phyloP scores from a whole-genome alignment of 2,113 vertebrate species.

The Dasyurus viverrinus region DNA sequence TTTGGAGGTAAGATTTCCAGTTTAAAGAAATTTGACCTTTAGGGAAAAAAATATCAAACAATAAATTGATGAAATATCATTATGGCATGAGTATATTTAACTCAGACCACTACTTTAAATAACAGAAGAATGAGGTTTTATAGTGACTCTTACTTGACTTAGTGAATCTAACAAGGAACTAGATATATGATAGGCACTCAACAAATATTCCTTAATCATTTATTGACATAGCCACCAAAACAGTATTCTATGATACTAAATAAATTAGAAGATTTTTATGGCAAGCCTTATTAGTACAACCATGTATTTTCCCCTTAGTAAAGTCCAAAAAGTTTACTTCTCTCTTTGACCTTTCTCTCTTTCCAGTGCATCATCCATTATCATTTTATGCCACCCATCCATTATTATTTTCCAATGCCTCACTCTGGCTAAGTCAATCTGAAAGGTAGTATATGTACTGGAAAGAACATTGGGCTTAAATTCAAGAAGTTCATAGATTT shows the following conservation, averaged over 20 bases:
- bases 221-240: background rate
- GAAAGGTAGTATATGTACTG: background rate
- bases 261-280: background rate
- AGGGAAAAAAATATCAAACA: background rate
- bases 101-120: background rate
- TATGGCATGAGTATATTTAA: background rate
- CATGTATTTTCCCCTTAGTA: background rate
- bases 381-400: background rate
- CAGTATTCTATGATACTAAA: background rate
- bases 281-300: background rate
- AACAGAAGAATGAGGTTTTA: background rate
- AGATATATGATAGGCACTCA: background rate
- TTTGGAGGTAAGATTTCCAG: constrained; percentile 26
- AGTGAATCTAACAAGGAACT: background rate
- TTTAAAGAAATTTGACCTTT: constrained; percentile 27
- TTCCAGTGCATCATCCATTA: background rate
- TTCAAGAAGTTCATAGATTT: background rate
- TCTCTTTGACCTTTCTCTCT: background rate
- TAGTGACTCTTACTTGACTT: background rate
- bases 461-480: background rate
- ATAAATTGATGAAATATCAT: background rate
- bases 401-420: background rate
- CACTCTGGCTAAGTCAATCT: background rate
- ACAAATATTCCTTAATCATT: background rate
- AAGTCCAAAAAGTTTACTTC: background rate